Percentiles rank a stretch among this genome's conserved stretches.
These are phyloP conservation scores for Neuroscelio doddi DNA, from an alignment of 2,888 invertebrate species.

Conservation along the genomic window DNA sequence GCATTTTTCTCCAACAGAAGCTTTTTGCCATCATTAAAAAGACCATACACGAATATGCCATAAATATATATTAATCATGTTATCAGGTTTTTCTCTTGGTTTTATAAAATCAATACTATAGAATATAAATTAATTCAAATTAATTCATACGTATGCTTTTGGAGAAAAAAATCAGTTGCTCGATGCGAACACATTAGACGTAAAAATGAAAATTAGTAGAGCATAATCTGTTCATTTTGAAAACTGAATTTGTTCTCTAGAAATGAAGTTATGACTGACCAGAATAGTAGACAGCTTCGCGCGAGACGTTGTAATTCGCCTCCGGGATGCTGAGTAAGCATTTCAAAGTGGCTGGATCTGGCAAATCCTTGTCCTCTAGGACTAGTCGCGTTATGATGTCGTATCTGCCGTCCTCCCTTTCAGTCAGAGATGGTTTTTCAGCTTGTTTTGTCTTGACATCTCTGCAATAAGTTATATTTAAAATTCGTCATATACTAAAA, in stretches of 20 bases:
- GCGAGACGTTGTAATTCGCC: slow-evolving; percentile 63
- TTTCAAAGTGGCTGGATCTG: slow-evolving; percentile 60
- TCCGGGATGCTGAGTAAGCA: slow-evolving; percentile 65
- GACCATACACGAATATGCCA: slow-evolving; percentile 24
- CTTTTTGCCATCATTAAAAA: slow-evolving; percentile 9
- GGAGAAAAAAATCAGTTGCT: too few species aligned
- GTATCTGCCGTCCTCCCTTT: slow-evolving; percentile 57
- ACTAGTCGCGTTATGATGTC: slow-evolving; percentile 63
- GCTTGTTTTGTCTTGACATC: slow-evolving; percentile 51
- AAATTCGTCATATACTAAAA: too few species aligned
- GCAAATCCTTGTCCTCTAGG: slow-evolving; percentile 60
- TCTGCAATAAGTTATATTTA: slow-evolving; percentile 47
- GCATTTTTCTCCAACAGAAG: not conserved
- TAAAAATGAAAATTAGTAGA: slow-evolving; percentile 5
- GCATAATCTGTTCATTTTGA: not conserved
- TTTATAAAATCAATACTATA: too few species aligned
- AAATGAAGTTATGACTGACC: slow-evolving; percentile 57
- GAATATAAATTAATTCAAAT: too few species aligned
- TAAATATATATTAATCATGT: too few species aligned
- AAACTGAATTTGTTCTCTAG: slow-evolving; percentile 14
- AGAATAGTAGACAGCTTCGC: slow-evolving; percentile 61
- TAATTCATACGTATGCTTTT: too few species aligned
- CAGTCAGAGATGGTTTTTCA: slow-evolving; percentile 55
- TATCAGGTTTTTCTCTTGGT: too few species aligned
- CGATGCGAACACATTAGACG: too few species aligned